Conservation (phyloP, 1,140 invertebrate species). For the Caerostris darwini region DNA sequence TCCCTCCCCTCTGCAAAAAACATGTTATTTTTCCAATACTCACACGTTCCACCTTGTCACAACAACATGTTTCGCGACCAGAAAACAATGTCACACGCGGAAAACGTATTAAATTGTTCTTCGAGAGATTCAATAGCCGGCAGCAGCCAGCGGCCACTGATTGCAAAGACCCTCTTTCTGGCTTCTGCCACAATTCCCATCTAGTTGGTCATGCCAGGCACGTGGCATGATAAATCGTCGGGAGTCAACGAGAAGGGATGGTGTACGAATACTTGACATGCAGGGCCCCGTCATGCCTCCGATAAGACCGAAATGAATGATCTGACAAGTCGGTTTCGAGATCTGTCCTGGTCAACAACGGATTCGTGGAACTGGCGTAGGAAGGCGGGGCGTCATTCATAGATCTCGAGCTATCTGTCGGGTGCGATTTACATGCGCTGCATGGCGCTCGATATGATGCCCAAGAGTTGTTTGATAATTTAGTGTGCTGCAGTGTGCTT, state of each 20-base stretch:
- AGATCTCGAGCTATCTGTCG: conserved; percentile 12
- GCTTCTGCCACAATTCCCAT: background rate
- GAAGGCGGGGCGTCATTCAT: background rate
- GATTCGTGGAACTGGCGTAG: conserved; percentile 21
- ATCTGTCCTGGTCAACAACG: background rate
- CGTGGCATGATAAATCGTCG: conserved; percentile 34
- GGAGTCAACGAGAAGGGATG: conserved; percentile 2
- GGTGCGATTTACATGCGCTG: conserved; percentile 17
- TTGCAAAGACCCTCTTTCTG: background rate
- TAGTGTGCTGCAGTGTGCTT: too few relatives aligned
- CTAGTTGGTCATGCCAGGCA: conserved; percentile 34
- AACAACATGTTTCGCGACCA: conserved; percentile 52
- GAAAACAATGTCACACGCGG: conserved; percentile 51
- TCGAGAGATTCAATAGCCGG: conserved; percentile 13
- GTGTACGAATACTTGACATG: conserved; percentile 23
- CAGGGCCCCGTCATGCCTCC: conserved; percentile 8
- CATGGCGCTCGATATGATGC: background rate
- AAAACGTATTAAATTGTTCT: conserved; percentile 55
- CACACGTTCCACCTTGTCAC: conserved; percentile 42
- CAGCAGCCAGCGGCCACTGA: background rate
- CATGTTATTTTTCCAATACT: background rate
- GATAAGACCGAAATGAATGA: conserved; percentile 50
- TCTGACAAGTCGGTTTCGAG: conserved; percentile 35
- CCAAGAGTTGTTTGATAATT: too few relatives aligned
- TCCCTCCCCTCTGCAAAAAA: background rate